Conservation (phyloP, 92 coral and sea anemone species). For the Zoanthus sociatus region DNA sequence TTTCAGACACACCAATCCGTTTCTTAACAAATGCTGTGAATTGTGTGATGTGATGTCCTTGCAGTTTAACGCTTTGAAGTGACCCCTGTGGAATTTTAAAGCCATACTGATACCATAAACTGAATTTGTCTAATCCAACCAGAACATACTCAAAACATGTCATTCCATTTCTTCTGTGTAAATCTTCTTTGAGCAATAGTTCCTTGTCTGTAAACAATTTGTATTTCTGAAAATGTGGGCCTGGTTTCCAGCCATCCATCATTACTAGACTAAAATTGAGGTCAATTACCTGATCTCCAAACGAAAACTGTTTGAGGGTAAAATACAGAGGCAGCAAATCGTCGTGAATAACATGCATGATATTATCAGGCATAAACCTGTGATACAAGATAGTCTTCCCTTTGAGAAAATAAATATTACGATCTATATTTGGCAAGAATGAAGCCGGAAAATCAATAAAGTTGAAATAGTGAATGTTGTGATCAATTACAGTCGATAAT, state of each 20-base stretch:
- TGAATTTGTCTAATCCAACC: slow-evolving; percentile 86
- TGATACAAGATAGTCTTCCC: slow-evolving; percentile 85
- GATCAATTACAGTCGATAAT: slow-evolving; percentile 89
- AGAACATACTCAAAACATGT: slow-evolving; percentile 83
- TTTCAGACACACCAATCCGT: slow-evolving; percentile 58
- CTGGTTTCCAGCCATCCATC: slow-evolving; percentile 92
- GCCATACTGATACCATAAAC: slow-evolving; percentile 99
- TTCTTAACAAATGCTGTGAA: slow-evolving; percentile 73
- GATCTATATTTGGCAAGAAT: slow-evolving; percentile 61
- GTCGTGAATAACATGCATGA: slow-evolving; percentile 96
- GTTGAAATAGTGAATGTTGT: slow-evolving; percentile 91
- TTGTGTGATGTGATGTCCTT: slow-evolving; percentile 67
- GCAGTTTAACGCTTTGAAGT: slow-evolving; percentile 62
- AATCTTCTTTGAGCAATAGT: slow-evolving; percentile 59
- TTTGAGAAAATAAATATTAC: slow-evolving; percentile 69
- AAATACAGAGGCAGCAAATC: slow-evolving; percentile 90
- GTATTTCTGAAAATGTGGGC: slow-evolving; percentile 78
- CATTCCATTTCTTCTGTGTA: slow-evolving; percentile 56
- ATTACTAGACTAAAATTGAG: slow-evolving; percentile 70
- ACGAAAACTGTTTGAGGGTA: slow-evolving; percentile 78
- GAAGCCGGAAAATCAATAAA: slow-evolving; percentile 81
- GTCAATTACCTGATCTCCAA: slow-evolving; percentile 42
- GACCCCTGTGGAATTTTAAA: slow-evolving; percentile 88
- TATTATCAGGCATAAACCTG: slow-evolving; percentile 90
- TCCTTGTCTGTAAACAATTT: slow-evolving; percentile 72